These are phyloP conservation scores for Sparidentex hasta DNA, from an alignment of 2,797 vertebrate species.

Conservation along the genomic window DNA sequence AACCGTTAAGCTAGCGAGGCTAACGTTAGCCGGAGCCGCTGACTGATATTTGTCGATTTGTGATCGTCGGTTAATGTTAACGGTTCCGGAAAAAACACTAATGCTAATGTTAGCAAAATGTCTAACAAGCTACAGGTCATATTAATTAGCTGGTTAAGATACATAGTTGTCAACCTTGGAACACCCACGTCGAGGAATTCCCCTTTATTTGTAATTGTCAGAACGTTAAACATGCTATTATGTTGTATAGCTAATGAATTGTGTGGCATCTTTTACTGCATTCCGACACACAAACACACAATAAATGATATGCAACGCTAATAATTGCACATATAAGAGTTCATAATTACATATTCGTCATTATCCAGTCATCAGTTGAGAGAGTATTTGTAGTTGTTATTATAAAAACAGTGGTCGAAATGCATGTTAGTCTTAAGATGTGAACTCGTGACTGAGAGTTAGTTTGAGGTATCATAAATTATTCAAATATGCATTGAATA, in stretches of 20 bases:
- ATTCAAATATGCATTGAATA: background rate
- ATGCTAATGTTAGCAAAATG: background rate
- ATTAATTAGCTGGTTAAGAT: background rate
- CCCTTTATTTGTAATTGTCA: background rate
- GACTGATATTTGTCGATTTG: constrained; percentile 14
- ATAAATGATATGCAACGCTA: background rate
- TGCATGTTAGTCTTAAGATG: background rate
- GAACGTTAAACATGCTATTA: background rate
- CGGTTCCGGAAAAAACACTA: background rate
- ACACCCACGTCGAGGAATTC: too few species aligned
- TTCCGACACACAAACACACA: background rate
- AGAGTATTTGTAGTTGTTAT: background rate
- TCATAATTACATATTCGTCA: background rate
- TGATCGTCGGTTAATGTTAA: background rate
- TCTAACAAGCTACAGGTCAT: background rate
- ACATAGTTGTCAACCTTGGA: background rate
- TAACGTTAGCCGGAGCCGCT: constrained; percentile 54
- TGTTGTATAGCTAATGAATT: background rate
- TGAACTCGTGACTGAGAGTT: too few species aligned
- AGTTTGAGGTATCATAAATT: background rate
- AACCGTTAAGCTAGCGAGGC: constrained; percentile 57
- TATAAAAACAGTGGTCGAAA: background rate
- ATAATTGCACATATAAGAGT: background rate
- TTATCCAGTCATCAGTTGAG: too few species aligned
- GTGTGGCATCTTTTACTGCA: too few species aligned